Conservation (phyloP, 2,888 invertebrate genomes). For the Chromoteleia sp. region DNA sequence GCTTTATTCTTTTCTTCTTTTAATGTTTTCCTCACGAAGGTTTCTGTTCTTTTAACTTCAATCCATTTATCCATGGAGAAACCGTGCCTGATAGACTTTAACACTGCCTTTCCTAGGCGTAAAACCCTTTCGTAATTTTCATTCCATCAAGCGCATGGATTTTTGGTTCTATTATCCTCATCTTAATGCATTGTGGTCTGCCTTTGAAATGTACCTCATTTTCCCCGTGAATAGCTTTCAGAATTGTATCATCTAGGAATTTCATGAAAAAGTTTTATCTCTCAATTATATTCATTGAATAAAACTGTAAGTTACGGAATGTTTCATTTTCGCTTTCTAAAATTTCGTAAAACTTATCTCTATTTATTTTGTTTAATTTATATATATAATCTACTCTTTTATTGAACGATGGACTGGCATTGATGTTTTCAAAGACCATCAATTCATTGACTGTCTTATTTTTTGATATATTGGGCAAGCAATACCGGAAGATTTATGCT, state of each 20-base stretch:
- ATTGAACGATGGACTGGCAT: no score
- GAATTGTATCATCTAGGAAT: not conserved
- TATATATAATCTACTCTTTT: slow-evolving; percentile 6
- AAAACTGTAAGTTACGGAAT: slow-evolving; percentile 10
- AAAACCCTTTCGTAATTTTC: not conserved
- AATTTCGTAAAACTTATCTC: not conserved
- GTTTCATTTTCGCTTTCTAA: no score
- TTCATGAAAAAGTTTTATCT: slow-evolving; percentile 8
- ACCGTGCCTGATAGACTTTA: slow-evolving; percentile 1
- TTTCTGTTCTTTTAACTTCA: slow-evolving; percentile 5
- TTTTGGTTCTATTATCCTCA: not conserved
- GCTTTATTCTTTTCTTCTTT: slow-evolving; percentile 13
- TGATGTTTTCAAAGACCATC: no score
- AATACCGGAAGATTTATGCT: no score
- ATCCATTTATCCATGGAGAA: not conserved
- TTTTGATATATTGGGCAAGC: no score
- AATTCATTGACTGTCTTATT: no score
- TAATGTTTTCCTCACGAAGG: not conserved
- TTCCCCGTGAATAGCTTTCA: not conserved
- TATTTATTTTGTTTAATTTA: slow-evolving; percentile 7
- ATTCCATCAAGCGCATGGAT: slow-evolving; percentile 4
- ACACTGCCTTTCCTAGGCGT: not conserved
- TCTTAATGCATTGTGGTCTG: not conserved
- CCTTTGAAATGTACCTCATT: not conserved
- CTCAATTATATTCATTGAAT: not conserved